Conservation (phyloP, 2,888 invertebrate species). For the Drosophila lacicola region DNA sequence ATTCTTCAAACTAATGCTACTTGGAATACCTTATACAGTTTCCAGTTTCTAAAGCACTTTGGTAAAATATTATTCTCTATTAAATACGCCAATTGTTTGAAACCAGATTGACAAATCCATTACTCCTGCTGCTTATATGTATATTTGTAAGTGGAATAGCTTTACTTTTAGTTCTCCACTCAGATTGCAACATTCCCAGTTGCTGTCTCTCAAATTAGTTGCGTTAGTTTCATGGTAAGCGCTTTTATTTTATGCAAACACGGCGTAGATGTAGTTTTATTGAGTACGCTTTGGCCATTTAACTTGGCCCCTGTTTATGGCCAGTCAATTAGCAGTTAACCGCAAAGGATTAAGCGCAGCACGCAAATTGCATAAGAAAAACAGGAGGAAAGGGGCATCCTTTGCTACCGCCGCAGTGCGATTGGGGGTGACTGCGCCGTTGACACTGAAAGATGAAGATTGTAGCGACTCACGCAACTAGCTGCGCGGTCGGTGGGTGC, state of each 20-base stretch:
- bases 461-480: slow-evolving; percentile 62
- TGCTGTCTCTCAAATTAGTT: neutral
- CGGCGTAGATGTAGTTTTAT: neutral
- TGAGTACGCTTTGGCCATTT: slow-evolving; percentile 25
- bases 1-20: too few relatives aligned
- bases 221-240: neutral
- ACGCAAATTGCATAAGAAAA: slow-evolving; percentile 37
- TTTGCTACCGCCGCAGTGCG: slow-evolving; percentile 6
- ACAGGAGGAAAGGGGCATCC: slow-evolving; percentile 40
- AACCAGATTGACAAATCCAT: too few relatives aligned
- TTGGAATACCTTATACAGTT: too few relatives aligned
- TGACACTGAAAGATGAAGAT: slow-evolving; percentile 76
- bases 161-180: too few relatives aligned
- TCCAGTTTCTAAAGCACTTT: too few relatives aligned
- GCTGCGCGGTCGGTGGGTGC: slow-evolving; percentile 44
- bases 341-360: slow-evolving; percentile 32
- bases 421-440: slow-evolving; percentile 31
- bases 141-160: too few relatives aligned
- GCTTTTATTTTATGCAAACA: neutral
- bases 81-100: too few relatives aligned
- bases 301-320: slow-evolving; percentile 4
- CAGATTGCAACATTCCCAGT: too few relatives aligned
- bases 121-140: too few relatives aligned
- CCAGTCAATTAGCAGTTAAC: slow-evolving; percentile 37
- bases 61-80: too few relatives aligned